Base-by-base conservation (phyloP, 2,888 invertebrate genomes). In the Tricholauxania praeusta region DNA sequence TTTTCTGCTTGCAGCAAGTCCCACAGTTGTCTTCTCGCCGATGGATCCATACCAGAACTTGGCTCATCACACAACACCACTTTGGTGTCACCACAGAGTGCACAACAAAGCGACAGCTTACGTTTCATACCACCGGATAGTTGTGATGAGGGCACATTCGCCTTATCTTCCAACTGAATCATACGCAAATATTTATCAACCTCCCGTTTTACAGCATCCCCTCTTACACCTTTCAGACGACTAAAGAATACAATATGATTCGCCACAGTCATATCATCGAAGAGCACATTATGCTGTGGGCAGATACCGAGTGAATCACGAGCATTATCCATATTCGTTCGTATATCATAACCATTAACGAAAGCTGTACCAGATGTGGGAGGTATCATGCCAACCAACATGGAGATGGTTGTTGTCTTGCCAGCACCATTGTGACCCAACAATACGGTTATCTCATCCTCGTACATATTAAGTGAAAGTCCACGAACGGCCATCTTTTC, bases 391-490 rank as follows among this genome's bases (percentile, higher is more conserved):
- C 92, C 96, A 69, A 95, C 96, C 59, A 97, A 87, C 92, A 97
- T 96, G 0, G 94, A 94, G 90, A 97, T 95, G 2, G 96, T 95
- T 0, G 96, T 96, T 1, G 95, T 95, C 88, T 96, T 96, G 10
- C 96, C 96, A 67, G 96, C 96, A 4, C 96, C 96, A 69, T 82
- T 82, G 55, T 93, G 93, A 1, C 93, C 94, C 39, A 94, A 87
- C 19, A 94, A 82, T 4, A 94, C 95, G 0, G 96, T 96, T 75
- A 96, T 96, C 88, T 97, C 95, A 72, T 93, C 92, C 81, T 94
- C 92, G 83, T 93, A 96, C 90, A 96, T 93, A 80, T 94, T 93
- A 74, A 96, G 79, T 19, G 89, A 90, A 67, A 95, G 86, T 75
- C 91, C 90, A 75, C 91, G 89, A 0, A 93, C 93, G 0, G 92